phyloP scores from a whole-genome alignment of 2,888 invertebrate species.

The Cantharis rufa region DNA sequence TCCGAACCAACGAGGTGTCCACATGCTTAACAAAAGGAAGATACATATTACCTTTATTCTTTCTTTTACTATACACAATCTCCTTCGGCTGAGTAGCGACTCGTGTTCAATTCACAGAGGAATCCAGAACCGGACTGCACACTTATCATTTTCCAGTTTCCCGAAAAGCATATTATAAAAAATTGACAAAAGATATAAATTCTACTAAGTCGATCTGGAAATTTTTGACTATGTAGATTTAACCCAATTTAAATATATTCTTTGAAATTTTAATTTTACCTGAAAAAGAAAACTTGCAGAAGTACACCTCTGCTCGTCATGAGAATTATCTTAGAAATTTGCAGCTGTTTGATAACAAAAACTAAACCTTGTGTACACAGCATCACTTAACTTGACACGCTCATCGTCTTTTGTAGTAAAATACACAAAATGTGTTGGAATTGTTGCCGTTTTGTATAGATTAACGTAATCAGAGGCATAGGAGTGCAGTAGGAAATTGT shows the following conservation, averaged over 20 bases:
- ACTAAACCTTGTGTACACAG: slow-evolving; percentile 41
- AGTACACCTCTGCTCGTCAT: slow-evolving; percentile 18
- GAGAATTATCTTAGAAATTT: slow-evolving; percentile 32
- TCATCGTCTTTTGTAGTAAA: slow-evolving; percentile 25
- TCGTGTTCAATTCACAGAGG: slow-evolving; percentile 26
- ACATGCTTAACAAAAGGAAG: slow-evolving; percentile 46
- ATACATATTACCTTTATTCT: slow-evolving; percentile 42
- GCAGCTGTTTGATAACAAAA: slow-evolving; percentile 35
- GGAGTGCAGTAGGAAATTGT: slow-evolving; percentile 12
- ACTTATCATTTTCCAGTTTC: background rate
- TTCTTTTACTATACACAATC: slow-evolving; percentile 29
- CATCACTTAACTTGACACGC: slow-evolving; percentile 40
- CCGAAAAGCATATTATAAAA: background rate
- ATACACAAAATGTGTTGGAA: slow-evolving; percentile 15
- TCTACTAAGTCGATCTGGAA: background rate
- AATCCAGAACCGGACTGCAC: slow-evolving; percentile 21
- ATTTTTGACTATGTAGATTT: background rate
- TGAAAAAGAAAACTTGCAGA: background rate
- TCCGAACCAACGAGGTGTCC: slow-evolving; percentile 45
- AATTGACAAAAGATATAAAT: background rate
- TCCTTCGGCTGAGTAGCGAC: slow-evolving; percentile 17
- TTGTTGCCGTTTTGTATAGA: slow-evolving; percentile 8
- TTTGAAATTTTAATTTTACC: background rate
- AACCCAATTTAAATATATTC: too few relatives aligned
- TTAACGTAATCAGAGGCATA: background rate